Base-by-base conservation (phyloP, 2,113 vertebrate genomes). In the Perca schrenkii region DNA sequence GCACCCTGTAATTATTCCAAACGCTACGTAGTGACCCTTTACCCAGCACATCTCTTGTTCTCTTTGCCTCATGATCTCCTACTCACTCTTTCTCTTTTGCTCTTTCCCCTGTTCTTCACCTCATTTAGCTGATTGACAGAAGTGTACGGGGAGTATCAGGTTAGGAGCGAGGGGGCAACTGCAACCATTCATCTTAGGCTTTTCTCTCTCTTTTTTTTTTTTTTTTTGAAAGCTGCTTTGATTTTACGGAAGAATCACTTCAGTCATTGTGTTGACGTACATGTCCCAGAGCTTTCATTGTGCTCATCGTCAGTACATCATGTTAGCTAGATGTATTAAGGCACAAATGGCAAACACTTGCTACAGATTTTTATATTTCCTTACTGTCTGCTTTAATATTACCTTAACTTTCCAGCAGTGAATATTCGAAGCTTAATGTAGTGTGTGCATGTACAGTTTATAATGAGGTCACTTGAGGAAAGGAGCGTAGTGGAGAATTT, bases 51-150 rank as follows among this genome's bases (percentile, higher is more conserved):
- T 93, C 94, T 96, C 49, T 64, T 54, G 62, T 50, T 62, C 49
- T 73, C 70, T 70, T 65, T 61, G 31, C 68, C n/a, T 74, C 74
- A 22, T 78, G 65, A 84, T 80, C 71, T 68, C 16, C 28, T n/a
- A 46, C 69, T 79, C 72, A 66, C 57, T 78, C 66, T 92, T 92
- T 93, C 94, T 93, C 89, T 90, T 90, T 94, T 92, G 95, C 25
- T 31, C 57, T 25, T 57, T 77, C 62, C n/a, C 50, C 57, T 10
- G 6, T 68, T 88, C 82, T 90, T 84, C 91, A 91, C 82, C 87
- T 94, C 89, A 93, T 95, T 93, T 92, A 92, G 66, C 84, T 88
- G 90, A 93, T 21, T 94, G 93, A 94, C 93, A 92, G 88, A 82
- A 84, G 88, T 76, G 83, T 88, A 86, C 82, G 43, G 88, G 85